These are phyloP conservation scores for Argyresthia goedartella DNA, from an alignment of 2,888 invertebrate genomes.

Conservation along the genomic window DNA sequence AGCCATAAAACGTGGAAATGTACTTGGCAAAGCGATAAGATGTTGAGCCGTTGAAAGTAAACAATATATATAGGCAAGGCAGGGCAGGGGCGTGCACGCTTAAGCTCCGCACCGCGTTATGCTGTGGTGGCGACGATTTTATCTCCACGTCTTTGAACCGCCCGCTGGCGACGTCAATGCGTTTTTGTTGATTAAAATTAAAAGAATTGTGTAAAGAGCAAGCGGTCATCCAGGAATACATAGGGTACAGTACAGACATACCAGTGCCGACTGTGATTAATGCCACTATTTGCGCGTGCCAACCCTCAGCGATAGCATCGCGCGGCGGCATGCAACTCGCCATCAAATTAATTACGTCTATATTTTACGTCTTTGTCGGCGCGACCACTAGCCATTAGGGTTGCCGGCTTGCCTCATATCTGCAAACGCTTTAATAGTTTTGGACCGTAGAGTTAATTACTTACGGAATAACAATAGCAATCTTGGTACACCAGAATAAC, in stretches of 20 bases:
- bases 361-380: conserved; percentile 43
- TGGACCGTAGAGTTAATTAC: background rate
- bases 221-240: background rate
- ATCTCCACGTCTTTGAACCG: conserved; percentile 51
- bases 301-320: conserved; percentile 21
- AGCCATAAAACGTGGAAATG: conserved; percentile 30
- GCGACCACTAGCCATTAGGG: conserved; percentile 19
- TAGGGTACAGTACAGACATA: background rate
- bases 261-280: conserved; percentile 1
- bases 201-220: background rate
- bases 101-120: conserved; percentile 24
- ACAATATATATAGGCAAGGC: conserved; percentile 47
- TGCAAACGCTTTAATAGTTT: conserved; percentile 4
- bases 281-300: conserved; percentile 4
- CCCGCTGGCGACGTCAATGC: conserved; percentile 19
- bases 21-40: conserved; percentile 28
- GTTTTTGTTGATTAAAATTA: background rate
- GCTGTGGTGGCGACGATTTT: conserved; percentile 38
- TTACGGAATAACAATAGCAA: background rate
- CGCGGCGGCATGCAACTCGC: conserved; percentile 14
- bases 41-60: conserved; percentile 45
- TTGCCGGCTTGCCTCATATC: conserved; percentile 9
- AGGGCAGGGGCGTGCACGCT: conserved; percentile 15
- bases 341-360: conserved; percentile 42
- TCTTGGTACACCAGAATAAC: too few relatives aligned